phyloP scores from a whole-genome alignment of 1,140 invertebrate species.

The Drosophila novamexicana region DNA sequence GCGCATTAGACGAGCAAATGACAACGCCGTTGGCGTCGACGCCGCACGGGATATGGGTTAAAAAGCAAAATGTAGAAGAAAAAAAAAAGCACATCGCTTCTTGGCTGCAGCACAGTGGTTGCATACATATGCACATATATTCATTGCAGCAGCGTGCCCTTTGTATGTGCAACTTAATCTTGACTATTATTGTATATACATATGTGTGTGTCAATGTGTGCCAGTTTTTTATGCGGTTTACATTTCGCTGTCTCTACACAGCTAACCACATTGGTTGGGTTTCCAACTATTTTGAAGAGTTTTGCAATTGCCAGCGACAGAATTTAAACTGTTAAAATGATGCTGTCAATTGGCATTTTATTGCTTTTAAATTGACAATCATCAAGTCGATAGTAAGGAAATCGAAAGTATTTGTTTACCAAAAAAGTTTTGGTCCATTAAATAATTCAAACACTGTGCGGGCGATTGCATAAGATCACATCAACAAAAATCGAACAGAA shows the following conservation, averaged over 20 bases:
- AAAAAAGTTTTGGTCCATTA: constrained; percentile 2
- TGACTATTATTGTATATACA: constrained; percentile 37
- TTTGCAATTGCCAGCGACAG: constrained; percentile 61
- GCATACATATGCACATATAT: not conserved
- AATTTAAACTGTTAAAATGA: constrained; percentile 50
- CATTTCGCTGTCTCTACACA: constrained; percentile 28
- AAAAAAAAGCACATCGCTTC: constrained; percentile 13
- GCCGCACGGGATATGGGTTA: constrained; percentile 58
- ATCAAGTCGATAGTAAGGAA: constrained; percentile 10
- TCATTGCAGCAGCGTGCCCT: not conserved
- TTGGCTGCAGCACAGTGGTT: constrained; percentile 65
- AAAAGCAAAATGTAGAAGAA: constrained; percentile 49
- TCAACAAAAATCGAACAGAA: constrained; percentile 56
- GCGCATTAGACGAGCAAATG: constrained; percentile 53
- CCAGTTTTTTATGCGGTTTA: constrained; percentile 46
- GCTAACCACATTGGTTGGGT: constrained; percentile 17
- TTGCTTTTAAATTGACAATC: constrained; percentile 72
- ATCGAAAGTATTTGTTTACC: constrained; percentile 16
- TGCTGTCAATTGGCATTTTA: constrained; percentile 77
- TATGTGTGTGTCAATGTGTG: constrained; percentile 16
- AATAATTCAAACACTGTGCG: constrained; percentile 58
- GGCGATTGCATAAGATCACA: constrained; percentile 70
- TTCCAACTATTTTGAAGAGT: constrained; percentile 30
- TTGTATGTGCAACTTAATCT: constrained; percentile 66
- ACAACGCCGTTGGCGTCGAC: constrained; percentile 34